Base-by-base conservation (phyloP, 2,888 invertebrate genomes). In the Dioctria rufipes region DNA sequence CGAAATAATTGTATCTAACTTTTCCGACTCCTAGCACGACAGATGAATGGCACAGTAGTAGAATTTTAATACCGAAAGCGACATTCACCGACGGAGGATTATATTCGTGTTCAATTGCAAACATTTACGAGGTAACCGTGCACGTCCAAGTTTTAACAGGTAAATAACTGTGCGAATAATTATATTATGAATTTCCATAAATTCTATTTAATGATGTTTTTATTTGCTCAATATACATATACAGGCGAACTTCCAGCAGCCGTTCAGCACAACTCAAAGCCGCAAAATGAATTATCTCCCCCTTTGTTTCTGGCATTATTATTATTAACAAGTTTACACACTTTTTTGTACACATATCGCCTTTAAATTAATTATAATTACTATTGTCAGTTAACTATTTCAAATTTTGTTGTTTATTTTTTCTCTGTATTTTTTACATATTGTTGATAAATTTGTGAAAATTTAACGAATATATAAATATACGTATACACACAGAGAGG, bases 131-230 rank as follows among this genome's bases (percentile, higher is more conserved):
- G 85, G 92, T 92, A 13, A 90, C 91, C 43, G 92, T 93, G 80
- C 92, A 93, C 86, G 93, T 93, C 80, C 93, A 93, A 85, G 93
- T 93, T 80, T 89, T 93, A 83, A 93, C 93, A 87, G 93, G 93
- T 93, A 90, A 90, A 90, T 87, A 25, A 25, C 25, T 25, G 25
- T 25, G 80, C n/a, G 9, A 37, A n/a, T 54, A 75, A 46, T 46
- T 46, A 5, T 46, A 8, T 46, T 46, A 46, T 25, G 1, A 46
- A 46, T 6, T 46, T 5, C 46, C 5, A 8, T 46, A 46, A 46
- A 46, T 5, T 6, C 5, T 49, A 51, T 25, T 25, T 25, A 25
- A 25, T 25, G 25, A 25, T 25, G 25, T 25, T 25, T 25, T 25
- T 25, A 25, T 25, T 25, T 25, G 25, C 25, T 25, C 25, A 25